These are phyloP conservation scores for Trematocara variabile DNA, from an alignment of 2,113 vertebrate genomes.

Conservation along the genomic window DNA sequence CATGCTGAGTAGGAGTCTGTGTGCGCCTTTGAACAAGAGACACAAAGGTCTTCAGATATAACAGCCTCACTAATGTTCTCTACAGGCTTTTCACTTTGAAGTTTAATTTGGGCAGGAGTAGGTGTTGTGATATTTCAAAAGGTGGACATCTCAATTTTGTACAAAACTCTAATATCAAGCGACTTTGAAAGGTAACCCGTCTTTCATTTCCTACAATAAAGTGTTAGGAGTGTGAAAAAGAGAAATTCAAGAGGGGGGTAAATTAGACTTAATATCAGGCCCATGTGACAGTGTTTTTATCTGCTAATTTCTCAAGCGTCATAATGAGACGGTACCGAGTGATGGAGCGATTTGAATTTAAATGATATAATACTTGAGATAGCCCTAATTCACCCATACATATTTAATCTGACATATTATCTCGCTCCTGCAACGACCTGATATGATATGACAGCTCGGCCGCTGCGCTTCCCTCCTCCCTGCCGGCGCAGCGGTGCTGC, in stretches of 20 bases:
- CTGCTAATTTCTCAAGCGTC: conserved; percentile 70
- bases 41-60: conserved; percentile 24
- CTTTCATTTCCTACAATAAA: conserved; percentile 52
- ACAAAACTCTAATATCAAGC: neutral
- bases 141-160: conserved; percentile 27
- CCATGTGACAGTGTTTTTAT: conserved; percentile 71
- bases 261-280: conserved; percentile 65
- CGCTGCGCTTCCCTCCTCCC: neutral
- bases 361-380: conserved; percentile 78
- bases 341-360: conserved; percentile 79
- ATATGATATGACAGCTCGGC: conserved; percentile 65
- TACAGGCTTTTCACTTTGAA: conserved; percentile 19
- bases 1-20: neutral
- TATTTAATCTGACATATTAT: conserved; percentile 81
- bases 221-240: conserved; percentile 17
- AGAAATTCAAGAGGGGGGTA: conserved; percentile 41
- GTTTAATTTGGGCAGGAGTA: conserved; percentile 29
- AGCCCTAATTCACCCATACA: conserved; percentile 77
- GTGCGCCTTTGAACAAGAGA: conserved; percentile 20
- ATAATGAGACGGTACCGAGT: conserved; percentile 69
- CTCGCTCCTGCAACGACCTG: conserved; percentile 60
- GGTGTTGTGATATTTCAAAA: conserved; percentile 35
- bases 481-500: neutral
- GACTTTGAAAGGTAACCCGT: conserved; percentile 32
- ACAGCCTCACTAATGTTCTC: conserved; percentile 2